Base-by-base conservation (phyloP, 2,797 vertebrate genomes). In the Ciconia nigra region DNA sequence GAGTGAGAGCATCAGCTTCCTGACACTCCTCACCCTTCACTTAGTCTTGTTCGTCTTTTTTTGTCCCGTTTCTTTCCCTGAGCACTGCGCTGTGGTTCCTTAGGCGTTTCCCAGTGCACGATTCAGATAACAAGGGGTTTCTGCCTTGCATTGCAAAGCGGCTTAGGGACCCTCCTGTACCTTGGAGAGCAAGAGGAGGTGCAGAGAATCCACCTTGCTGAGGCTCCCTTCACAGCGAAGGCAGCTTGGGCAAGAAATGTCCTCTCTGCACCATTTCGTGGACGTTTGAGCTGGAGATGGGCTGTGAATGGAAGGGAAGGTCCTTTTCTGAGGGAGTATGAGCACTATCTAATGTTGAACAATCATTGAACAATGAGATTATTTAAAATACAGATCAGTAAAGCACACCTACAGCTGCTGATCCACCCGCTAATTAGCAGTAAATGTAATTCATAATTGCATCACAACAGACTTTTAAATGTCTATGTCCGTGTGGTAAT, bases 351-450 rank as follows among this genome's bases (percentile, higher is more conserved):
- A 14, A 26, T 1, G 9, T 73, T 73, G 90, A 95, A 24, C 72
- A 80, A 62, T 71, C 55, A 7, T 66, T 78, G 54, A 89, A 72
- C 88, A 94, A 81, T 77, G 80, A 79, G 63, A 37, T 72, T 66
- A 59, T 76, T 94, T 91, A 62, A 63, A 85, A 70, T 39, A 42
- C 35, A 59, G 62, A 41, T 92, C 61, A 55, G 70, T 63, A 59
- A 77, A 89, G 39, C 80, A 91, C 82, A 72, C 42, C 44, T 79
- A 55, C 42, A 91, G 79, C 76, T 90, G 78, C 83, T 28, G 67
- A 78, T 87, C 87, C 72, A 69, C 77, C 84, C 0, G 21, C 95
- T 95, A 58, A 93, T 96, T 96, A 90, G 89, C 47, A 49, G 29
- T 10, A 41, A 91, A 63, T 77, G 57, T 31, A 59, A 65, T 55